These are phyloP conservation scores for Drosophila triauraria DNA, from an alignment of 1,140 invertebrate species.

Conservation along the genomic window DNA sequence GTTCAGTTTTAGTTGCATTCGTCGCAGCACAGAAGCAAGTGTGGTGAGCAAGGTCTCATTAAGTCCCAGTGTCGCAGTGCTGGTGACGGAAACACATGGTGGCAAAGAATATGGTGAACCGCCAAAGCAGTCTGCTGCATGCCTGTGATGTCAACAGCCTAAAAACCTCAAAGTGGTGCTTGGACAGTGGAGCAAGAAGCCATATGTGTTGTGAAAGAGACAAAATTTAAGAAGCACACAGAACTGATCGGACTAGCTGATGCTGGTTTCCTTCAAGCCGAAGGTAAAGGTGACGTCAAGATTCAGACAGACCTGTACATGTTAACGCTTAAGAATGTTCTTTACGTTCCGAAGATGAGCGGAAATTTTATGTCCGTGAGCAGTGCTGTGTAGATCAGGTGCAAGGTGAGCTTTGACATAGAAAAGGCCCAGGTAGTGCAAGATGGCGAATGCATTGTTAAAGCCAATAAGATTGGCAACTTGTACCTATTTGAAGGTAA, in stretches of 20 bases:
- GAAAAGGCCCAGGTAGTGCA: neutral
- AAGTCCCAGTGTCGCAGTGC: neutral
- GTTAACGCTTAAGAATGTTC: no score
- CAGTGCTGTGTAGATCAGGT: no score
- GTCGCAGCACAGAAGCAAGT: neutral
- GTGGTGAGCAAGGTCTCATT: constrained; percentile 4
- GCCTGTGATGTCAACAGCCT: neutral
- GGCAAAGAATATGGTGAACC: no score
- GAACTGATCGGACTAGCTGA: neutral
- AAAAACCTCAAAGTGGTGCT: neutral
- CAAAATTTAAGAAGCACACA: neutral
- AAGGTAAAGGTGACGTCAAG: neutral
- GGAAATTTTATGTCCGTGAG: no score
- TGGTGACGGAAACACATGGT: neutral
- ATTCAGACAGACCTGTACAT: neutral
- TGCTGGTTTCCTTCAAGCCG: neutral
- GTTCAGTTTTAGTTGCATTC: no score
- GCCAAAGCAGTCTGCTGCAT: neutral
- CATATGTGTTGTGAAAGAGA: no score
- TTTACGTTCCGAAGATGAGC: no score
- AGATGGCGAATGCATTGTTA: neutral
- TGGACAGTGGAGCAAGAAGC: neutral
- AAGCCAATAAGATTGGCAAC: no score
- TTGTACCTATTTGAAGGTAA: no score
- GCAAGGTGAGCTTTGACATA: neutral